phyloP scores from a whole-genome alignment of 2,113 vertebrate species.

The Myotis davidii region DNA sequence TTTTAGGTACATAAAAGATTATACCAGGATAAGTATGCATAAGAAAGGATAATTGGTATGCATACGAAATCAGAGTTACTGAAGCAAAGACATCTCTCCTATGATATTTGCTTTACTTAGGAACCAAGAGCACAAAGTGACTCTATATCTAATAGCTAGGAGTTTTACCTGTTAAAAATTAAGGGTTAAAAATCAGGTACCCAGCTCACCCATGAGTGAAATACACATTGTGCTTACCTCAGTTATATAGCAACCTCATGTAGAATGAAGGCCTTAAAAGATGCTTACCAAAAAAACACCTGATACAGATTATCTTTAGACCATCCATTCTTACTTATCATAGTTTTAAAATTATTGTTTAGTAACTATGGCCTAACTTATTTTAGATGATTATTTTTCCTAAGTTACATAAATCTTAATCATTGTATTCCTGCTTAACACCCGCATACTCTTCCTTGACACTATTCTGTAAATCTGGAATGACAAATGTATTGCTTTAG shows the following conservation, averaged over 20 bases:
- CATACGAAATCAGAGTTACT: background rate
- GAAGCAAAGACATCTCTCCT: background rate
- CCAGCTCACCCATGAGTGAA: background rate
- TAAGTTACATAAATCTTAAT: background rate
- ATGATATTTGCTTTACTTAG: background rate
- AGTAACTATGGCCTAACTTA: background rate
- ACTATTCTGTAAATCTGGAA: constrained; percentile 38
- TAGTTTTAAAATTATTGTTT: background rate
- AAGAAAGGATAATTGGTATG: background rate
- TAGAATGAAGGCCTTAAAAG: background rate
- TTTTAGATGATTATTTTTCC: background rate
- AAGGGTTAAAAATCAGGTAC: background rate
- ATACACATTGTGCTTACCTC: background rate
- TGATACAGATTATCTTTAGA: background rate
- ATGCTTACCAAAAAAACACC: background rate
- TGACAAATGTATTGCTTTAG: background rate
- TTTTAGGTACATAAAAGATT: background rate
- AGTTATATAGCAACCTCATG: background rate
- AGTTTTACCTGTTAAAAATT: background rate
- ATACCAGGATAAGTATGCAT: background rate
- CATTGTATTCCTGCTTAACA: background rate
- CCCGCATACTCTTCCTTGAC: background rate
- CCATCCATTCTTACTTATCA: background rate
- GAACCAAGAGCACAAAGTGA: background rate
- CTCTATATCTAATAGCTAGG: background rate